Base-by-base conservation (phyloP, 2,113 vertebrate species). In the Cairina moschata region DNA sequence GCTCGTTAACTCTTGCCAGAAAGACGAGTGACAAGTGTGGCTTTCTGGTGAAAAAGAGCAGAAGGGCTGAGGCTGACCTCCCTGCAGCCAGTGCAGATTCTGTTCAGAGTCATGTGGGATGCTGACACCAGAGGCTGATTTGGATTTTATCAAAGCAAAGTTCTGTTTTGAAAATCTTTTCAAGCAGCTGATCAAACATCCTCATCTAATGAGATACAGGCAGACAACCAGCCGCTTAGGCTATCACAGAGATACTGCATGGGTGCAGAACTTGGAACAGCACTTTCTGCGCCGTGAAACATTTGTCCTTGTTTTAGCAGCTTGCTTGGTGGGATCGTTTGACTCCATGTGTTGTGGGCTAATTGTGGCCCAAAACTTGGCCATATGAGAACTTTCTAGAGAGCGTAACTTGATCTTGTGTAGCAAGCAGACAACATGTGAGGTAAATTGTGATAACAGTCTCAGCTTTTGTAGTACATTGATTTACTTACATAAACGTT, bases 1-100 rank as follows among this genome's bases (percentile, higher is more conserved):
- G 67, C 95, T 97, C 79, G 46, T 97, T 97, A 96, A 48, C 90
- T 95, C 85, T 31, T 86, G 75, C 75, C 82, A 90, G 90, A 93
- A 71, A 67, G 85, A 69, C 1, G 10, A 93, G 79, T 78, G 96
- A 96, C 91, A 86, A 94, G 88, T 32, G 72, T 26, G 63, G 36
- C 72, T 94, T 83, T 77, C 88, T 95, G 14, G 7, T 74, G 85
- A 75, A 75, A 83, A 91, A 86, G 42, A 93, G 87, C 90, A 81
- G 85, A 91, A 93, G 56, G 63, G 55, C 87, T 90, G 12, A 88
- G 38, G 79, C 65, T 96, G 96, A 96, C 93, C 88, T 90, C 68
- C 5, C 4, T 74, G 75, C 84, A 38, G 84, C 0, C 0, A 78
- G 86, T 62, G 44, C 25, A 73, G 79, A 18, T 85, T 85, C 68